These are phyloP conservation scores for Saccostrea glomerata DNA, from an alignment of 1,140 invertebrate species.

Conservation along the genomic window DNA sequence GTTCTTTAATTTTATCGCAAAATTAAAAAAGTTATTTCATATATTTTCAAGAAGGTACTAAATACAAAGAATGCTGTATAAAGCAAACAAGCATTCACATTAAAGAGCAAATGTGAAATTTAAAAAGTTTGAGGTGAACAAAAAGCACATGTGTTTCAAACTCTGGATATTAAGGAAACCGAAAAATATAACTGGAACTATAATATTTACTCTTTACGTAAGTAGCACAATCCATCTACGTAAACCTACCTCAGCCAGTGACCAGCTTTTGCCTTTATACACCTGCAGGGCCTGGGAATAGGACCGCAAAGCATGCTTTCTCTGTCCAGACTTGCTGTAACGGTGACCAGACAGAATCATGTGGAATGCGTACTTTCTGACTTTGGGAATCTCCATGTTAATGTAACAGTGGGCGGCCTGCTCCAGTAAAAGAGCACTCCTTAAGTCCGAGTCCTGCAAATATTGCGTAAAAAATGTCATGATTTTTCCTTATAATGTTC, in stretches of 20 bases:
- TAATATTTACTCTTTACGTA: no score
- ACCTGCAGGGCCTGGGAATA: slow-evolving; percentile 96
- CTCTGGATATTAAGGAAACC: no score
- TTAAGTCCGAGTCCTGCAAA: slow-evolving; percentile 78
- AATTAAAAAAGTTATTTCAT: background rate
- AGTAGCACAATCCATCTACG: no score
- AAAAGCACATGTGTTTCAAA: no score
- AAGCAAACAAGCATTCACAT: no score
- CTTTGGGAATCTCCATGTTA: slow-evolving; percentile 85
- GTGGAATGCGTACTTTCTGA: slow-evolving; percentile 97
- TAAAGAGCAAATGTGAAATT: no score
- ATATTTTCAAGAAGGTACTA: background rate
- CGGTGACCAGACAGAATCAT: slow-evolving; percentile 96
- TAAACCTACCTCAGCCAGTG: slow-evolving; percentile 85
- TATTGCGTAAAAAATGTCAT: background rate
- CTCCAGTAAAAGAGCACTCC: slow-evolving; percentile 94
- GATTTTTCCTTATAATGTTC: background rate
- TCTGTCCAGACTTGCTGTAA: slow-evolving; percentile 90
- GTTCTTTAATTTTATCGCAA: background rate
- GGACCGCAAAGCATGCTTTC: slow-evolving; percentile 90
- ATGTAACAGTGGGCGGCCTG: slow-evolving; percentile 97
- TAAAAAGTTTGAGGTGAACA: no score
- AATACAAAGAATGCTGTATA: background rate
- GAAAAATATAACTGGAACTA: no score
- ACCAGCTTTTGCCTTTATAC: slow-evolving; percentile 90